phyloP scores from a whole-genome alignment of 2,888 invertebrate genomes.

The Empis stercorea region DNA sequence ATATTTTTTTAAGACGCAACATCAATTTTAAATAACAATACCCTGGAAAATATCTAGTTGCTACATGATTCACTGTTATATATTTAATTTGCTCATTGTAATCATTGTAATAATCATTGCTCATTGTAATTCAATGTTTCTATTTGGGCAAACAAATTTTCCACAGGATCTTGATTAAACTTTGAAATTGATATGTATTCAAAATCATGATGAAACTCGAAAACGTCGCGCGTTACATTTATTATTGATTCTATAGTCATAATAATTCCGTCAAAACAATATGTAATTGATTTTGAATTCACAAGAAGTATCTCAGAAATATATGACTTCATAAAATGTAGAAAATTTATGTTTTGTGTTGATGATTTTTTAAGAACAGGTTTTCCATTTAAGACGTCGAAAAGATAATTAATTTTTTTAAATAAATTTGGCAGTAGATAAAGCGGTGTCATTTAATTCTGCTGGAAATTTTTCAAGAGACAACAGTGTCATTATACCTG shows the following conservation, averaged over 20 bases:
- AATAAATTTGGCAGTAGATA: constrained; percentile 1
- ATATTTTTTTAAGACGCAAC: too few relatives aligned
- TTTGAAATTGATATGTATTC: neutral
- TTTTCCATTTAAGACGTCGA: constrained; percentile 2
- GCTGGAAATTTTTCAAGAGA: neutral
- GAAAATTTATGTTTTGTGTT: too few relatives aligned
- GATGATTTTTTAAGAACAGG: too few relatives aligned
- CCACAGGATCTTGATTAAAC: neutral
- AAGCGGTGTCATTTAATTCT: neutral
- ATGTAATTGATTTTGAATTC: neutral
- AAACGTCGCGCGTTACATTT: neutral
- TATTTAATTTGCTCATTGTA: too few relatives aligned
- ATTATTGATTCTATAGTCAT: neutral
- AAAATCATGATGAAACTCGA: neutral
- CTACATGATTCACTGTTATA: too few relatives aligned
- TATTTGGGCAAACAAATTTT: neutral
- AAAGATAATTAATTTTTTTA: constrained; percentile 1
- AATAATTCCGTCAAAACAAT: neutral
- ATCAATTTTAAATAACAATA: too few relatives aligned
- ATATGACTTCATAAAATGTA: too few relatives aligned
- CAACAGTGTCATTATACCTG: neutral
- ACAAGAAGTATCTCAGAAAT: neutral
- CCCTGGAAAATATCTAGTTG: too few relatives aligned
- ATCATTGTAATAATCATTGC: too few relatives aligned
- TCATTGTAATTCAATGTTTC: too few relatives aligned